These are phyloP conservation scores for Flabesymbios commensalis DNA, from an alignment of 2,888 invertebrate species.

Conservation along the genomic window DNA sequence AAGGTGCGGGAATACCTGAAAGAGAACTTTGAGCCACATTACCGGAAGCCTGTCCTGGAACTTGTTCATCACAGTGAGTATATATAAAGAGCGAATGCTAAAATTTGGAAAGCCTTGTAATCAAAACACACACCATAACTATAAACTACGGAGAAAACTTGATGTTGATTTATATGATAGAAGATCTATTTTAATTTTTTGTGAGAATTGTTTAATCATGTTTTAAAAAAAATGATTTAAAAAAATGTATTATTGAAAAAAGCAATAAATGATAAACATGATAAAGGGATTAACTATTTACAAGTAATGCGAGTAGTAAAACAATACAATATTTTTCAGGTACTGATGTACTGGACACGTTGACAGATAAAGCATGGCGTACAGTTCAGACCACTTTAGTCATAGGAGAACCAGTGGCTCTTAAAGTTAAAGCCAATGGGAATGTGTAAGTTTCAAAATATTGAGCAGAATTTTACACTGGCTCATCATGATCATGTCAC, in stretches of 20 bases:
- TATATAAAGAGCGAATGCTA: not conserved
- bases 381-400: conserved; percentile 52
- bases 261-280: too few species aligned
- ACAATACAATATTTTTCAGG: too few species aligned
- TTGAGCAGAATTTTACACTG: not conserved
- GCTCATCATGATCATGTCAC: too few species aligned
- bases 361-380: conserved; percentile 55
- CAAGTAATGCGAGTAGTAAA: too few species aligned
- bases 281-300: too few species aligned
- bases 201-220: not conserved
- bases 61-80: conserved; percentile 61
- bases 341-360: conserved; percentile 47
- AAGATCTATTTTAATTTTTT: not conserved
- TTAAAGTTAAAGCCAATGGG: conserved; percentile 51
- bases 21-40: conserved; percentile 52
- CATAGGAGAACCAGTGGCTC: conserved; percentile 47
- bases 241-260: too few species aligned
- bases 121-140: too few species aligned
- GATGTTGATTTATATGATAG: not conserved
- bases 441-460: conserved; percentile 45
- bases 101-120: too few species aligned
- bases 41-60: conserved; percentile 57
- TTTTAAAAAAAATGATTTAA: not conserved
- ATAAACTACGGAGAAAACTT: too few species aligned
- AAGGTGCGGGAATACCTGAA: conserved; percentile 51